Evolutionary conservation across 2,888 invertebrate species (phyloP).

Genomic region (Saturnia japonica): DNA sequence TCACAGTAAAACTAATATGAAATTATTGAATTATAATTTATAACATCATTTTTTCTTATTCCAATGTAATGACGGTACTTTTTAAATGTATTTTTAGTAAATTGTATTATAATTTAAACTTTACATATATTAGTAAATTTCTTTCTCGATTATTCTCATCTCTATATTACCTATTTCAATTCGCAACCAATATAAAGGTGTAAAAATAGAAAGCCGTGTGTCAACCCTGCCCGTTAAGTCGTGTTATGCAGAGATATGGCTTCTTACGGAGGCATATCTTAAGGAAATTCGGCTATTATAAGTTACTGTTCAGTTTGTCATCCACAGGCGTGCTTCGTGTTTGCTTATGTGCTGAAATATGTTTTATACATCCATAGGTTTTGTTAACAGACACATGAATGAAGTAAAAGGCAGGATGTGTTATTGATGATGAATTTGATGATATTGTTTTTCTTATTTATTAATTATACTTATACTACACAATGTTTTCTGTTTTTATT

Average conservation of each 20-base stretch:
- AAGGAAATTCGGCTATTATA: slow-evolving; percentile 54
- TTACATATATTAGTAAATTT: not conserved
- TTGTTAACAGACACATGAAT: not conserved
- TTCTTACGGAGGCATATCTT: slow-evolving; percentile 43
- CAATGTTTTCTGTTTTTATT: no score
- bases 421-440: not conserved
- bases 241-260: slow-evolving; percentile 33
- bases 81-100: not conserved
- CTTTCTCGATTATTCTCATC: not conserved
- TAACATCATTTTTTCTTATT: not conserved
- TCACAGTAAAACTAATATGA: no score
- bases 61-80: not conserved
- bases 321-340: slow-evolving; percentile 21
- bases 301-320: slow-evolving; percentile 45
- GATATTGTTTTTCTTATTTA: not conserved
- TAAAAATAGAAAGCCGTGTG: slow-evolving; percentile 20
- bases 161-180: not conserved
- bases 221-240: slow-evolving; percentile 23
- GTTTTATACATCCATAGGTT: not conserved
- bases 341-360: slow-evolving; percentile 5
- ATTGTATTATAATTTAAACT: not conserved
- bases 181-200: not conserved
- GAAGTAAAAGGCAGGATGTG: not conserved
- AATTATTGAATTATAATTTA: not conserved
- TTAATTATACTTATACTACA: no score